These are phyloP conservation scores for Ophioderma brevispina DNA, from an alignment of 35 echinoderm and acorn worm genomes.

Conservation along the genomic window DNA sequence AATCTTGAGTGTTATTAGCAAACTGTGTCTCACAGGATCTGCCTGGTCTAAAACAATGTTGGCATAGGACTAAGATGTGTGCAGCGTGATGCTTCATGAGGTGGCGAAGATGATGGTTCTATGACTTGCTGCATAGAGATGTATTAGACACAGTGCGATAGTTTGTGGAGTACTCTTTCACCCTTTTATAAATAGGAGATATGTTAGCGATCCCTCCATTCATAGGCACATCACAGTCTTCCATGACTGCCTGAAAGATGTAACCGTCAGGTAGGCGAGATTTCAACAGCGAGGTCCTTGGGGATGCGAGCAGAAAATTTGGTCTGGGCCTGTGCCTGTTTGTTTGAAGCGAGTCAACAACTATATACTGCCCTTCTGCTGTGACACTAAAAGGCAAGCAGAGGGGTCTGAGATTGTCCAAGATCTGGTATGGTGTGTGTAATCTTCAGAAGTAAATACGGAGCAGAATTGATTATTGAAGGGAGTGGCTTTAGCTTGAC, in stretches of 20 bases:
- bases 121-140: slow-evolving; percentile 21
- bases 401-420: not conserved
- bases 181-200: slow-evolving; percentile 27
- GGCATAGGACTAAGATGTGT: too few relatives aligned
- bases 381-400: not conserved
- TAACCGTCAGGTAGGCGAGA: not conserved
- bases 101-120: slow-evolving; percentile 7
- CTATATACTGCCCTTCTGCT: not conserved
- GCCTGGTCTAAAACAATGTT: too few relatives aligned
- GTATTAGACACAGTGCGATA: slow-evolving; percentile 49
- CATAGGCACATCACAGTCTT: not conserved
- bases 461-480: not conserved
- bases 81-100: slow-evolving; percentile 64
- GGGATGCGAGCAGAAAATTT: not conserved
- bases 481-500: not conserved
- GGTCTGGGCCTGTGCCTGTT: not conserved
- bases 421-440: not conserved
- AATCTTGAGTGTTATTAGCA: too few relatives aligned
- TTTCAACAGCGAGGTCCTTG: not conserved
- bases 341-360: not conserved
- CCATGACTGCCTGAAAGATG: not conserved
- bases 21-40: too few relatives aligned
- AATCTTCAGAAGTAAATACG: not conserved
- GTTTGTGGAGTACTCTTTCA: slow-evolving; percentile 13
- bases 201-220: slow-evolving; percentile 37